Percentiles rank a stretch among this genome's conserved stretches.
Evolutionary conservation across 2,113 vertebrate genomes (phyloP).

Genomic region (Oxyruncus cristatus): DNA sequence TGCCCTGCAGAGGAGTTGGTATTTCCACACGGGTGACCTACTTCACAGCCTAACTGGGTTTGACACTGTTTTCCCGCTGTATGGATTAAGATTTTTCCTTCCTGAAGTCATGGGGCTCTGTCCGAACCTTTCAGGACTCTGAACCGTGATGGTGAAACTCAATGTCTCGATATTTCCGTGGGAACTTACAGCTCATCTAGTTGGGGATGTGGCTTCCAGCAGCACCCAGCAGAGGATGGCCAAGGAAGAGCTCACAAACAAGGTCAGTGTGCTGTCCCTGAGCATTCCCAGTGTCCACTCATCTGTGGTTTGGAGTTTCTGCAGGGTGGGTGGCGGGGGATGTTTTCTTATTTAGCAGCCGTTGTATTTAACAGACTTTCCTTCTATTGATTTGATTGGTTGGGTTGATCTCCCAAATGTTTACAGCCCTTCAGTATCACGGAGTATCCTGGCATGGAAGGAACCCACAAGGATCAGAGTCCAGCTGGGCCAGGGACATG

Average conservation of each 20-base stretch:
- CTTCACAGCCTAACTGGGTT: background rate
- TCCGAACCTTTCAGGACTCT: background rate
- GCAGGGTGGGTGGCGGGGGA: background rate
- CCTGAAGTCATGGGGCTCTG: background rate
- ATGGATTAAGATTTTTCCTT: constrained; percentile 11
- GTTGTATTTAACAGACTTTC: background rate
- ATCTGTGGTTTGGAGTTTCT: background rate
- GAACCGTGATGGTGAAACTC: background rate
- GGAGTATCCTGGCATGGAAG: background rate
- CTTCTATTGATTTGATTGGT: background rate
- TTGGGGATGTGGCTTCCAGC: background rate
- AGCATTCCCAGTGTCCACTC: background rate
- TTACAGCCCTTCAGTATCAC: background rate
- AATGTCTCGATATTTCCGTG: background rate
- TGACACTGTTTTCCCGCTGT: constrained; percentile 1
- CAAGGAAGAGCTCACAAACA: background rate
- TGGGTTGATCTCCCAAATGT: background rate
- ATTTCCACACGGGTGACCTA: background rate
- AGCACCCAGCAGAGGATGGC: background rate
- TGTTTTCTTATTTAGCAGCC: background rate
- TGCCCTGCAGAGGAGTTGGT: no score
- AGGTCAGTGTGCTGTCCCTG: background rate
- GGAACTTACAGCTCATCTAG: background rate
- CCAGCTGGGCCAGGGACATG: no score
- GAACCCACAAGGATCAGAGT: no score